Percentiles rank a stretch among this genome's conserved stretches.
These are phyloP conservation scores for Panthera tigris DNA, from an alignment of 2,113 vertebrate genomes.

Conservation along the genomic window DNA sequence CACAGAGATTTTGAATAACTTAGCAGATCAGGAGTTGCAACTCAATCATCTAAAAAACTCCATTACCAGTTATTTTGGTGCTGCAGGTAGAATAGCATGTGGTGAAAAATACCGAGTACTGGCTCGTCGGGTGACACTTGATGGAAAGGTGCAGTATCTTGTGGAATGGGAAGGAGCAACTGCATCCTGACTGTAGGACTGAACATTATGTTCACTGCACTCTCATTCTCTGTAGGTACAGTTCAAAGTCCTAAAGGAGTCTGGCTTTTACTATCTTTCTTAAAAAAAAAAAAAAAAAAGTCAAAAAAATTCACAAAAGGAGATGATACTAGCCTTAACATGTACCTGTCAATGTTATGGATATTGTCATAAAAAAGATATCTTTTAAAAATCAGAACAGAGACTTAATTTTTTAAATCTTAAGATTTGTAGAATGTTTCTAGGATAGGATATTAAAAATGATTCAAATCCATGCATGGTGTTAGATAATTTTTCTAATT, in stretches of 20 bases:
- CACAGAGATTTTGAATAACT: constrained; percentile 94
- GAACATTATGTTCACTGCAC: constrained; percentile 87
- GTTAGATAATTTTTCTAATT: constrained; percentile 85
- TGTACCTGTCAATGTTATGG: constrained; percentile 84
- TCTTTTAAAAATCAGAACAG: constrained; percentile 87
- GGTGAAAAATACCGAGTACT: constrained; percentile 97
- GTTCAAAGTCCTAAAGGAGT: constrained; percentile 79
- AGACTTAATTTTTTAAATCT: constrained; percentile 88
- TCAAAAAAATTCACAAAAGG: constrained; percentile 67
- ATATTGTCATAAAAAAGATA: constrained; percentile 86
- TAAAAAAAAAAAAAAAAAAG: constrained; percentile 79
- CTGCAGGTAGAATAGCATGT: constrained; percentile 97
- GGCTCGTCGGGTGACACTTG: constrained; percentile 95
- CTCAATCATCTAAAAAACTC: constrained; percentile 98
- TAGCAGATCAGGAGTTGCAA: constrained; percentile 94
- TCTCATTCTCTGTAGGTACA: constrained; percentile 84
- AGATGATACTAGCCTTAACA: constrained; percentile 86
- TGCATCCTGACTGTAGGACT: constrained; percentile 92
- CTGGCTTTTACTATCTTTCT: constrained; percentile 81
- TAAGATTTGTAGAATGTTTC: constrained; percentile 86
- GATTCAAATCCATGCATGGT: constrained; percentile 86
- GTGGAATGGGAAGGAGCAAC: constrained; percentile 99
- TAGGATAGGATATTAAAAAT: constrained; percentile 87
- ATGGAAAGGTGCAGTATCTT: constrained; percentile 99
- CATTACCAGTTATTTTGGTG: constrained; percentile 98